These are phyloP conservation scores for Chaunax sp. DNA, from an alignment of 2,797 vertebrate genomes.

Conservation along the genomic window DNA sequence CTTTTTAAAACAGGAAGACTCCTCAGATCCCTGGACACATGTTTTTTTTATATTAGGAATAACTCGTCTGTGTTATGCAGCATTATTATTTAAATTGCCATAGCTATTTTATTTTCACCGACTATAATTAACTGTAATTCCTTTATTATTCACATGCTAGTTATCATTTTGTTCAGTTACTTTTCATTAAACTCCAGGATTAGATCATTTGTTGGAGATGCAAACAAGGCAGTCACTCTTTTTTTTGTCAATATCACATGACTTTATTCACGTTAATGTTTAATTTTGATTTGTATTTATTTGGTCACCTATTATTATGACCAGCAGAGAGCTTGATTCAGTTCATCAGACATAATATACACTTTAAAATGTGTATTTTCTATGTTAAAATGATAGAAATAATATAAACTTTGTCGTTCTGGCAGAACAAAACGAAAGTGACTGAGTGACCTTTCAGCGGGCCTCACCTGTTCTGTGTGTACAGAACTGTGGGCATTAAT, in stretches of 20 bases:
- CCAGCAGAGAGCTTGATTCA: not conserved
- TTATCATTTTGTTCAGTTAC: not conserved
- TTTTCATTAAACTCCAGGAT: not conserved
- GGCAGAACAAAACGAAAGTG: not conserved
- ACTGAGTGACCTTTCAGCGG: not conserved
- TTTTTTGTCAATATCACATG: not conserved
- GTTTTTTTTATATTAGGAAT: slow-evolving; percentile 10
- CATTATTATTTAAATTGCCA: not conserved
- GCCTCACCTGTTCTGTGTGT: not conserved
- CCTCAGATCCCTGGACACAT: slow-evolving; percentile 27
- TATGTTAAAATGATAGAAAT: not conserved
- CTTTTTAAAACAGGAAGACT: slow-evolving; percentile 40
- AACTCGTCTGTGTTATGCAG: not conserved
- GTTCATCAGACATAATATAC: not conserved
- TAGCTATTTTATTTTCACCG: not conserved
- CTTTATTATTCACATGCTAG: not conserved
- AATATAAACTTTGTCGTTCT: not conserved
- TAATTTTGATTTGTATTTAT: no score
- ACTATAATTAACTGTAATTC: not conserved
- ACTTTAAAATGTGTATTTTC: not conserved
- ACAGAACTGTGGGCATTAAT: not conserved
- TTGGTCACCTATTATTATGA: no score
- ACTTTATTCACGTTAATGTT: not conserved
- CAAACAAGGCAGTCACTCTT: not conserved
- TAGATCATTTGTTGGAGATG: not conserved